phyloP scores from a whole-genome alignment of 64 coral and sea anemone species.

The Pachyseris speciosa region DNA sequence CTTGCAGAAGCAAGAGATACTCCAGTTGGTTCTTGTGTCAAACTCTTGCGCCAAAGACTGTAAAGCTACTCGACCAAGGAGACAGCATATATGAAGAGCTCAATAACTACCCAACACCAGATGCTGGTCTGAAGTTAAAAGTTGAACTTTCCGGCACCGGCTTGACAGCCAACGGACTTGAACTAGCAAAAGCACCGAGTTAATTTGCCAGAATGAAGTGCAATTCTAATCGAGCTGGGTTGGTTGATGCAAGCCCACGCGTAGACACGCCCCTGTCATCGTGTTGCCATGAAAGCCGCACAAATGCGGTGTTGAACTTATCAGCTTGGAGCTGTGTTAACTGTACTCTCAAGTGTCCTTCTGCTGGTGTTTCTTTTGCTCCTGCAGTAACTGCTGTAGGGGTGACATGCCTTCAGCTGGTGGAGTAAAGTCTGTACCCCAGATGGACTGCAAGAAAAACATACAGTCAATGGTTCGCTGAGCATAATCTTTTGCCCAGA shows the following conservation, averaged over 20 bases:
- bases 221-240: conserved; percentile 28
- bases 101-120: neutral
- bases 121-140: neutral
- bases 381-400: conserved; percentile 64
- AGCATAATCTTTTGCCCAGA: neutral
- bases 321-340: neutral
- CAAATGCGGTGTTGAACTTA: conserved; percentile 9
- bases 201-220: neutral
- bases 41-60: neutral
- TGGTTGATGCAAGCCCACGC: neutral
- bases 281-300: conserved; percentile 19
- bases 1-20: neutral
- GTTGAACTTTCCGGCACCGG: neutral
- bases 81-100: neutral
- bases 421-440: conserved; percentile 59
- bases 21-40: neutral
- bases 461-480: neutral
- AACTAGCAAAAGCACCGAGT: neutral
- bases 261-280: neutral
- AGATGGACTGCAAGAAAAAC: conserved; percentile 44
- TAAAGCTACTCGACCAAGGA: neutral
- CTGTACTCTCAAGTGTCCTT: conserved; percentile 52
- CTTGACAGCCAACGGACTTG: neutral
- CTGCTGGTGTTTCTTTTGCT: conserved; percentile 71
- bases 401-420: conserved; percentile 56